These are phyloP conservation scores for Odontothrips loti DNA, from an alignment of 2,888 invertebrate genomes.

Conservation along the genomic window DNA sequence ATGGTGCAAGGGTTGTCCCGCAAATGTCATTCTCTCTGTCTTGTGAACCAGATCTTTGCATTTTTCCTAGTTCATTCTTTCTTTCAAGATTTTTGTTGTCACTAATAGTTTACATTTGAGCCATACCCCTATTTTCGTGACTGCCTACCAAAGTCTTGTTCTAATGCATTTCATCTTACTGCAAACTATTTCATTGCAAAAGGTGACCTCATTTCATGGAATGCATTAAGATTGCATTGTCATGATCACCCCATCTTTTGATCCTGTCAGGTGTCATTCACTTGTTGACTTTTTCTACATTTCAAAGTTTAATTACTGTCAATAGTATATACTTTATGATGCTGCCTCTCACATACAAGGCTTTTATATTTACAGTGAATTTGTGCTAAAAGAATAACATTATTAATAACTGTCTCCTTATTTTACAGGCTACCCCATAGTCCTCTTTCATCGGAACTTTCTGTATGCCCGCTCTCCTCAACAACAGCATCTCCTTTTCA, in stretches of 20 bases:
- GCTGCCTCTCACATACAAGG: constrained; percentile 25
- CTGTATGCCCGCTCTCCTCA: constrained; percentile 54
- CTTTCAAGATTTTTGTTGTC: not conserved
- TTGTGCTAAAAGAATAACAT: not conserved
- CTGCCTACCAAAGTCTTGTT: not conserved
- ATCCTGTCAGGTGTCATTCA: not conserved
- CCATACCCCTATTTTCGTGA: no score
- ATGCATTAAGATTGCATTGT: not conserved
- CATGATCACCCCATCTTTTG: not conserved
- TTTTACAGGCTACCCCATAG: constrained; percentile 68
- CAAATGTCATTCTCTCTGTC: not conserved
- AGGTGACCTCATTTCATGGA: not conserved
- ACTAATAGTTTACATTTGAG: not conserved
- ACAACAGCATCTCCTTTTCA: constrained; percentile 70
- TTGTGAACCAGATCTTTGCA: not conserved
- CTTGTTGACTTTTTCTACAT: not conserved
- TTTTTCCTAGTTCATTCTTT: not conserved
- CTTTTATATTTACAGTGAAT: constrained; percentile 22
- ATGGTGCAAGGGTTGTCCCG: not conserved
- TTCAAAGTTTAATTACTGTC: constrained; percentile 27
- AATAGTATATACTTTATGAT: constrained; percentile 27
- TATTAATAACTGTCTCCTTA: constrained; percentile 32
- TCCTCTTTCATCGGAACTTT: constrained; percentile 58
- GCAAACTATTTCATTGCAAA: not conserved
- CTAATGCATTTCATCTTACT: not conserved